Evolutionary conservation across 1,140 invertebrate genomes (phyloP).

Genomic region (Bombus fervidus): DNA sequence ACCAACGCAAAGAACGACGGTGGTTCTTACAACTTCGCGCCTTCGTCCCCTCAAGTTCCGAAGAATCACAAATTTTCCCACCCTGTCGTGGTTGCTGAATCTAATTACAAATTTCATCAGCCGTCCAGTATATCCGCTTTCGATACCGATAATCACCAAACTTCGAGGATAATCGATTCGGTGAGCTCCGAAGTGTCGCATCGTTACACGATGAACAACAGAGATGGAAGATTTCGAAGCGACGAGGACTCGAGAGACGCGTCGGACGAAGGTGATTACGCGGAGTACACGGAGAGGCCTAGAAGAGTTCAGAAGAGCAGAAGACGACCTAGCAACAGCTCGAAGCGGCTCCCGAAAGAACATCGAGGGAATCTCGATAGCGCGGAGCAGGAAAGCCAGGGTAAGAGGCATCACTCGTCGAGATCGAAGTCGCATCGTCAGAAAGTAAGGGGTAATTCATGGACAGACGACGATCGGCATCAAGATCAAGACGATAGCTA

Average conservation of each 20-base stretch:
- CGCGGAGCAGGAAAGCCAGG: slow-evolving; percentile 58
- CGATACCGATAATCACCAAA: not conserved
- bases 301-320: slow-evolving; percentile 71
- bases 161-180: slow-evolving; percentile 34
- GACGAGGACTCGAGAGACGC: slow-evolving; percentile 71
- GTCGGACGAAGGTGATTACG: slow-evolving; percentile 75
- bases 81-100: slow-evolving; percentile 72
- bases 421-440: slow-evolving; percentile 68
- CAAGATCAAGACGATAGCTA: slow-evolving; percentile 61
- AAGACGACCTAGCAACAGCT: slow-evolving; percentile 69
- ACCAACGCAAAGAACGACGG: slow-evolving; percentile 2
- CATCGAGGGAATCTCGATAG: slow-evolving; percentile 60
- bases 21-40: not conserved
- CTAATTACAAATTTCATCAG: slow-evolving; percentile 61
- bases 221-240: slow-evolving; percentile 59
- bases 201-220: slow-evolving; percentile 45
- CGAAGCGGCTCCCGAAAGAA: slow-evolving; percentile 75
- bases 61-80: slow-evolving; percentile 54
- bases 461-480: slow-evolving; percentile 67
- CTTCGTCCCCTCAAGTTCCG: not conserved
- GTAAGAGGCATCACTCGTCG: slow-evolving; percentile 60
- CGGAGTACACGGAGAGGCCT: slow-evolving; percentile 73
- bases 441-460: slow-evolving; percentile 67
- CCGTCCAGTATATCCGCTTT: not conserved
- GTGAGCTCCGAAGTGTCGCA: slow-evolving; percentile 24